Base-by-base conservation (phyloP, 1,140 invertebrate species). In the Pentalonia nigronervosa region DNA sequence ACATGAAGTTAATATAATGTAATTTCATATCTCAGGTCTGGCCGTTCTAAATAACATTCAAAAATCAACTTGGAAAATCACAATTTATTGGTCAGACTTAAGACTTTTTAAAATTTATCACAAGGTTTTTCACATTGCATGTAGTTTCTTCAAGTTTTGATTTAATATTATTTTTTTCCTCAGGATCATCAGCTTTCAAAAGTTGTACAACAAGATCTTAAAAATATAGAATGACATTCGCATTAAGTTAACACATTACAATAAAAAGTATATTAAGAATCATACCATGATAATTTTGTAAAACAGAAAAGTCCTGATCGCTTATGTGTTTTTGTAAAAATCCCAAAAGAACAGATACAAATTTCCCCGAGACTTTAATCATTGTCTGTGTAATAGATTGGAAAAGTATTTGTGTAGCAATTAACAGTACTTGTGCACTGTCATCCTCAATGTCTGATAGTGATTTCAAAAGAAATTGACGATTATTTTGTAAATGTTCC, bases 351-450 rank as follows among this genome's bases (percentile, higher is more conserved):
- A 96, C 96, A 0, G 98, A 97, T 8, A 99, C 98, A 95, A 98
- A 98, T 95, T 98, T 97, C 0, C 98, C 98, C 47, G 98, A 99
- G 23, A 98, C 98, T 95, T 99, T 98, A 30, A 99, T 94, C 95
- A 98, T 98, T 94, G 95, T 96, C 94, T 98, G 97, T 25, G 97
- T 98, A 0, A 97, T 95, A 21, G 96, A 96, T 41, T 98, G 98
- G 94, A 99, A 99, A 41, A 99, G 96, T 48, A 99, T 96, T 84
- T 98, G 96, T 14, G 96, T 96, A 2, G 97, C 96, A 81, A 99
- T 95, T 95, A 99, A 98, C 30, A 99, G 95, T n/a, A 97, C 96
- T 60, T 99, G 95, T 0, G 98, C 98, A 50, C 98, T 96, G 95
- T 99, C 98, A 60, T 96, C 95, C 95, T 95, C 91, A 97, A 96